Percentiles rank a stretch among this genome's conserved stretches.
Evolutionary conservation across 2,888 invertebrate genomes (phyloP).

Genomic region (Automeris io): DNA sequence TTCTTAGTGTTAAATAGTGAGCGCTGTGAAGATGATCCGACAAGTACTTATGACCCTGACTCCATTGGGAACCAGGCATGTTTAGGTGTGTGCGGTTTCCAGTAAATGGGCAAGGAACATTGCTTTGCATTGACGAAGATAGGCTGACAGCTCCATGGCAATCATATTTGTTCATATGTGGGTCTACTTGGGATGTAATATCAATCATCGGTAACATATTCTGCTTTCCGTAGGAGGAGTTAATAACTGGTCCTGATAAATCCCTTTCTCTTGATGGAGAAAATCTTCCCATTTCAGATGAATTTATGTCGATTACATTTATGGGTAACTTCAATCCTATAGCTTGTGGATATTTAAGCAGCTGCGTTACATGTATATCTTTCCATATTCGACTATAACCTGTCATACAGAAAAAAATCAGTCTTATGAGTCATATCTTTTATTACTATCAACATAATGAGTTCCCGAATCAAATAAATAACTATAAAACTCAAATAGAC

Average conservation of each 20-base stretch:
- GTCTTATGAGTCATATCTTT: no score
- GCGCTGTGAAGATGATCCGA: constrained; percentile 81
- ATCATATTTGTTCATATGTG: constrained; percentile 81
- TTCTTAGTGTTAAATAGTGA: constrained; percentile 78
- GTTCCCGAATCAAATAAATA: no score
- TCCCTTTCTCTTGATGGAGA: constrained; percentile 80
- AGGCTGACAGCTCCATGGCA: constrained; percentile 81
- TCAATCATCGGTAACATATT: constrained; percentile 38
- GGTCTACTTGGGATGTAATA: constrained; percentile 63
- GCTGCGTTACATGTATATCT: constrained; percentile 63
- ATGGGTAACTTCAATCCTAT: constrained; percentile 76
- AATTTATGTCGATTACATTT: constrained; percentile 80
- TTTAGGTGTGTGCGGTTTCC: constrained; percentile 81
- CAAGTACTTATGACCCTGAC: constrained; percentile 81
- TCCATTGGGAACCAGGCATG: constrained; percentile 86
- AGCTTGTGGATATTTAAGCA: constrained; percentile 70
- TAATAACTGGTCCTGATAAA: constrained; percentile 78
- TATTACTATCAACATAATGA: no score
- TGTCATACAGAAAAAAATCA: constrained; percentile 18
- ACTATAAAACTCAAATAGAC: no score
- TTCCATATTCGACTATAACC: constrained; percentile 37
- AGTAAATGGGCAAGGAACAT: constrained; percentile 83
- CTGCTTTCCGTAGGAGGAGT: constrained; percentile 56
- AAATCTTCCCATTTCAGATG: constrained; percentile 79
- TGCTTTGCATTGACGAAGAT: constrained; percentile 84